phyloP scores from a whole-genome alignment of 2,113 vertebrate species.

The Gymnogyps californianus region DNA sequence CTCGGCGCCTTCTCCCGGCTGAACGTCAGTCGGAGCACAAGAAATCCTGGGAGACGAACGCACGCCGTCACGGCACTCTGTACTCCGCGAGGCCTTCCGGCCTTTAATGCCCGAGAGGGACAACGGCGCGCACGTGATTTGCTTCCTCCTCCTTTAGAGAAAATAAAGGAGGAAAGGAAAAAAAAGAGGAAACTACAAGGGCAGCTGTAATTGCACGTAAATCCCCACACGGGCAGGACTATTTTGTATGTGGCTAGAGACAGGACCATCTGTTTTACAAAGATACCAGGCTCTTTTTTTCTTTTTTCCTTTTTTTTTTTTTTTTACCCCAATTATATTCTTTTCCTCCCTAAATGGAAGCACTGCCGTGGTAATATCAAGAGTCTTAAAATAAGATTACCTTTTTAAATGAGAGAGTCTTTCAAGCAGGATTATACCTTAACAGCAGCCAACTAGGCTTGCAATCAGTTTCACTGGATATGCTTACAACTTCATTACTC shows the following conservation, averaged over 20 bases:
- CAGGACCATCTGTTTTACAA: slow-evolving; percentile 26
- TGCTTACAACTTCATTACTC: neutral
- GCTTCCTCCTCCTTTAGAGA: neutral
- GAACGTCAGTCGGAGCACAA: accelerated
- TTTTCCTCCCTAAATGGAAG: neutral
- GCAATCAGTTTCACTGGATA: neutral
- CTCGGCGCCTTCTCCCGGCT: neutral
- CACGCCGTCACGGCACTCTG: accelerated
- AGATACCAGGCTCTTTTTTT: neutral
- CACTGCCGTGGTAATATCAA: neutral
- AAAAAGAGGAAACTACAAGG: neutral
- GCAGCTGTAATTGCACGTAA: slow-evolving; percentile 25
- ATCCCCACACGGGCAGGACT: neutral
- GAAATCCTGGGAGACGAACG: neutral
- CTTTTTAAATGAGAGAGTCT: slow-evolving; percentile 21
- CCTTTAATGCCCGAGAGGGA: neutral
- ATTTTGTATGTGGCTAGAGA: neutral
- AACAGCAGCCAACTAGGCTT: neutral
- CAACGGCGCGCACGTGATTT: accelerated
- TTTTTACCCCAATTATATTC: neutral
- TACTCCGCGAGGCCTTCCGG: accelerated
- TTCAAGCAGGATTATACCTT: slow-evolving; percentile 19
- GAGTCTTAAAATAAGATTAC: slow-evolving; percentile 44
- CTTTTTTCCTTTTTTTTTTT: neutral
- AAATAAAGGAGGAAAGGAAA: neutral